Conservation (phyloP, 1,140 invertebrate genomes). For the Drosophila bifasciata region DNA sequence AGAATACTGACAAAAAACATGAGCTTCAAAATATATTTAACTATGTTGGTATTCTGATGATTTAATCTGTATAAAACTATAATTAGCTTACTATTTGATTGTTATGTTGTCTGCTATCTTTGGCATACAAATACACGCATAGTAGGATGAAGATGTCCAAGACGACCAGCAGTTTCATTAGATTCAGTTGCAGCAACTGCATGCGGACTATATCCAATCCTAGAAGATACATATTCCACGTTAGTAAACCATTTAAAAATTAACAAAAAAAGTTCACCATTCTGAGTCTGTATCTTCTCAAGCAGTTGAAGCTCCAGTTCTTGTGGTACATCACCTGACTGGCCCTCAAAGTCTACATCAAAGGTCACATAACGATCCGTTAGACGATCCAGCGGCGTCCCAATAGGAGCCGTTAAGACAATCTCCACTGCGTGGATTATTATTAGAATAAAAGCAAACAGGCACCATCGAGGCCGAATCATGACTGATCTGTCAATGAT, state of each 20-base stretch:
- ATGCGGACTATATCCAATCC: constrained; percentile 33
- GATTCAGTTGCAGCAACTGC: constrained; percentile 58
- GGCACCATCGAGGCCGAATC: constrained; percentile 2
- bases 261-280: constrained; percentile 23
- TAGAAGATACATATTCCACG: not conserved
- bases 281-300: constrained; percentile 2
- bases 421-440: not conserved
- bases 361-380: not conserved
- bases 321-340: not conserved
- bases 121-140: constrained; percentile 21
- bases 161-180: constrained; percentile 54
- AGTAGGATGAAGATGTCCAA: constrained; percentile 48
- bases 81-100: not conserved
- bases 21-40: too few species aligned
- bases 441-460: not conserved
- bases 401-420: not conserved
- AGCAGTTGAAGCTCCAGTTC: constrained; percentile 26
- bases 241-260: not conserved
- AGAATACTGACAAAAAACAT: too few species aligned
- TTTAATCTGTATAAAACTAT: too few species aligned
- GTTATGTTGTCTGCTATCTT: not conserved
- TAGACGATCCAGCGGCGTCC: not conserved
- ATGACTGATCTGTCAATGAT: constrained; percentile 2
- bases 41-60: too few species aligned
- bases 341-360: not conserved